These are phyloP conservation scores for Pedionomus torquatus DNA, from an alignment of 2,113 vertebrate genomes.

Conservation along the genomic window DNA sequence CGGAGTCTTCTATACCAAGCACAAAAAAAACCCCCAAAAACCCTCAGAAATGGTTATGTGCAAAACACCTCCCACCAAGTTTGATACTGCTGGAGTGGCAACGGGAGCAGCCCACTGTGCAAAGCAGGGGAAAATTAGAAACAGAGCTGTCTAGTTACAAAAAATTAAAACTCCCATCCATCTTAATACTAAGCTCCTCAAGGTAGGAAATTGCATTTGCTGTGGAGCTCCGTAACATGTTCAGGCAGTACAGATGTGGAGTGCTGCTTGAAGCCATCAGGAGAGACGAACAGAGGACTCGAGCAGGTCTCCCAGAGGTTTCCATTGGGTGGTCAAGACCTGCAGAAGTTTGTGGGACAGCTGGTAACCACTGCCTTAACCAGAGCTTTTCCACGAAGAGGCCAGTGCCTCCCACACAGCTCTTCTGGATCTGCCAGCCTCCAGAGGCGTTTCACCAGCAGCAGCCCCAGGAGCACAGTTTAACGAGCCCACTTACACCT, in stretches of 20 bases:
- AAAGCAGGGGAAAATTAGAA: slow-evolving; percentile 7
- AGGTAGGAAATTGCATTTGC: neutral
- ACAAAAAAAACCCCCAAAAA: neutral
- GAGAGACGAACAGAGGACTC: neutral
- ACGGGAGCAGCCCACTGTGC: neutral
- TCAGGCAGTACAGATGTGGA: neutral
- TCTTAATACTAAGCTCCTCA: slow-evolving; percentile 48
- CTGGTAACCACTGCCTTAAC: neutral
- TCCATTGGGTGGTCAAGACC: neutral
- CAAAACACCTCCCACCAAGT: neutral
- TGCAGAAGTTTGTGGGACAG: neutral
- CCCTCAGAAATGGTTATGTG: neutral
- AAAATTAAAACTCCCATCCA: slow-evolving; percentile 28
- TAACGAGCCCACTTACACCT: neutral
- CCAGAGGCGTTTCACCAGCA: neutral
- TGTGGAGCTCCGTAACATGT: neutral
- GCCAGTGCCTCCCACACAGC: too few relatives aligned
- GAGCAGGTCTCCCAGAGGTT: neutral
- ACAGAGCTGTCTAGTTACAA: slow-evolving; percentile 11
- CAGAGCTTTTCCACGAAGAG: neutral
- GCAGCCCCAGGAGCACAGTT: neutral
- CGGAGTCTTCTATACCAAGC: neutral
- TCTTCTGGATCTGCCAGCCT: fast-evolving
- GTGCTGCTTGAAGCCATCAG: neutral
- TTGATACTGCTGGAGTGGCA: neutral